Evolutionary conservation across 2,888 invertebrate species (phyloP).

Genomic region (Sminthurides aquaticus): DNA sequence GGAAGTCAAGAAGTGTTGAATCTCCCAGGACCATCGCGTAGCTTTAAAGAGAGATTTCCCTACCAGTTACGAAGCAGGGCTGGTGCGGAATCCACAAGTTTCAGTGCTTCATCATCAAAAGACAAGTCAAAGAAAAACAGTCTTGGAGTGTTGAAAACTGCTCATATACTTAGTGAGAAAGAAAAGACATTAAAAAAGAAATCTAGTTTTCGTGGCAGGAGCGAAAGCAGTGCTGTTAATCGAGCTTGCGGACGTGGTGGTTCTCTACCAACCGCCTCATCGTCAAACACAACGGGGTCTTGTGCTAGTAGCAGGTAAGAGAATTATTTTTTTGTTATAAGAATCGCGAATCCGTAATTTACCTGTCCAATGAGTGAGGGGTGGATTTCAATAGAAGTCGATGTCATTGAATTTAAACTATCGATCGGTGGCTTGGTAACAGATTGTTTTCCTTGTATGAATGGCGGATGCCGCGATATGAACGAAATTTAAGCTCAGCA

Average conservation of each 20-base stretch:
- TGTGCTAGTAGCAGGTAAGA: constrained; percentile 57
- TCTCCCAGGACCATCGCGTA: constrained; percentile 31
- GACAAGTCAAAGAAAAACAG: constrained; percentile 19
- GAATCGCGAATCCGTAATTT: too few species aligned
- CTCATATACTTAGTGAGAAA: constrained; percentile 41
- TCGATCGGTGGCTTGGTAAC: background rate
- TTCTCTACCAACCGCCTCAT: constrained; percentile 35
- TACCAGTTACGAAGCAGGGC: constrained; percentile 38
- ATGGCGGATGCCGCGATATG: too few species aligned
- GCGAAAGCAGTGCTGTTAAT: constrained; percentile 21
- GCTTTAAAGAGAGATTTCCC: constrained; percentile 26
- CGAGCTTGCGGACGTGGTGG: constrained; percentile 36
- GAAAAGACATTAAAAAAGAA: constrained; percentile 33
- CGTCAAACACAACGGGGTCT: constrained; percentile 57
- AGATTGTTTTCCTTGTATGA: background rate
- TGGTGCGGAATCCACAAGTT: constrained; percentile 22
- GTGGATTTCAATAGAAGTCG: too few species aligned
- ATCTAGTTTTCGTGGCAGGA: constrained; percentile 19
- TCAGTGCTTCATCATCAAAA: constrained; percentile 15
- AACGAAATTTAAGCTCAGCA: background rate
- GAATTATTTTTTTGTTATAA: too few species aligned
- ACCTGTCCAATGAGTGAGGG: too few species aligned
- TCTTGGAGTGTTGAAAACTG: constrained; percentile 24
- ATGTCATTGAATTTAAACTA: too few species aligned
- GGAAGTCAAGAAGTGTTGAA: constrained; percentile 18